Conservation (phyloP, 1,140 invertebrate species). For the Pogonognathellus flavescens region DNA sequence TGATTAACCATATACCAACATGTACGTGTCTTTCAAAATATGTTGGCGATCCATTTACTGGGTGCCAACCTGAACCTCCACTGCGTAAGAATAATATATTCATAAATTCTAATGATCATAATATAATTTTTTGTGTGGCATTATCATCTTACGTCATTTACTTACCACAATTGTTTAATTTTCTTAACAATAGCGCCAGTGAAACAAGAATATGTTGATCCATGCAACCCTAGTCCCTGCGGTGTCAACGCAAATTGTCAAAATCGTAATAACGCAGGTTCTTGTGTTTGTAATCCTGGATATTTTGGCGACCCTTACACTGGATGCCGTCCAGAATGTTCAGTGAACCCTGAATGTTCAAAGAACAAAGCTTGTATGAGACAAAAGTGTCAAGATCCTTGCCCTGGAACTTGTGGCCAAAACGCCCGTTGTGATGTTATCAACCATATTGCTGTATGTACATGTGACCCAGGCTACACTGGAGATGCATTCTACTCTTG, state of each 20-base stretch:
- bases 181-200: slow-evolving; percentile 73
- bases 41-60: slow-evolving; percentile 79
- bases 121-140: slow-evolving; percentile 83
- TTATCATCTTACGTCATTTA: too few species aligned
- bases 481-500: slow-evolving; percentile 71
- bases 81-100: slow-evolving; percentile 68
- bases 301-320: slow-evolving; percentile 73
- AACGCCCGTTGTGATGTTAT: slow-evolving; percentile 82
- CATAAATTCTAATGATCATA: slow-evolving; percentile 78
- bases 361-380: slow-evolving; percentile 82
- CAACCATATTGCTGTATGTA: slow-evolving; percentile 83
- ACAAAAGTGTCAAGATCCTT: slow-evolving; percentile 73
- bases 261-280: slow-evolving; percentile 69
- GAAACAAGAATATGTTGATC: not conserved
- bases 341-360: slow-evolving; percentile 67
- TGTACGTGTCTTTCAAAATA: slow-evolving; percentile 82
- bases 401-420: slow-evolving; percentile 68
- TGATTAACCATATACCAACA: slow-evolving; percentile 80
- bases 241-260: slow-evolving; percentile 75
- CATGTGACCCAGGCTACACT: slow-evolving; percentile 70
- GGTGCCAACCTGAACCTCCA: slow-evolving; percentile 72
- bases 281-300: slow-evolving; percentile 77
- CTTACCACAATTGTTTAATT: slow-evolving; percentile 75
- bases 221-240: slow-evolving; percentile 69
- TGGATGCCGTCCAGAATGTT: slow-evolving; percentile 69